Percentiles rank a stretch among this genome's conserved stretches.
These are phyloP conservation scores for Harpia harpyja DNA, from an alignment of 2,797 vertebrate species.

Conservation along the genomic window DNA sequence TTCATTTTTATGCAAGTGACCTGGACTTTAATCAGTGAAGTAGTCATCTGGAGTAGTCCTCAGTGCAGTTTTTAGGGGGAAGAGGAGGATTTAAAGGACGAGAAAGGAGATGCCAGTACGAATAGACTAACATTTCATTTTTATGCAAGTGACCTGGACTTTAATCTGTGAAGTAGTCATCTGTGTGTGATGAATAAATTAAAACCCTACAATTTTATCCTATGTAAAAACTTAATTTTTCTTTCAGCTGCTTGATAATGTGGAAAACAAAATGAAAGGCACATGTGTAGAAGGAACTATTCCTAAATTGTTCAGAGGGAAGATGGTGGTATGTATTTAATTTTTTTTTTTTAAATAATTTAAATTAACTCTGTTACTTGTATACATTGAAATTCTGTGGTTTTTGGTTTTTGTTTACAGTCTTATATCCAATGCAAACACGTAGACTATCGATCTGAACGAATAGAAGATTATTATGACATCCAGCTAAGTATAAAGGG, in stretches of 20 bases:
- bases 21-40: not conserved
- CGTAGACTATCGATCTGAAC: constrained; percentile 96
- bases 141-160: not conserved
- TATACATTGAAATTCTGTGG: not conserved
- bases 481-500: constrained; percentile 99
- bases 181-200: not conserved
- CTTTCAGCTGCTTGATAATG: constrained; percentile 95
- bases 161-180: not conserved
- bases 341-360: not conserved
- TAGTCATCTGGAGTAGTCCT: not conserved
- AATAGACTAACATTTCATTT: not conserved
- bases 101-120: not conserved
- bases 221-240: not conserved
- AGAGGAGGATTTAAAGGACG: not conserved
- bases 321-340: constrained; percentile 94
- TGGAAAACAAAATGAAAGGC: constrained; percentile 99
- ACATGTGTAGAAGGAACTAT: constrained; percentile 99
- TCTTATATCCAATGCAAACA: constrained; percentile 99
- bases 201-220: not conserved
- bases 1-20: not conserved
- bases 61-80: not conserved
- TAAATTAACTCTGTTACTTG: not conserved
- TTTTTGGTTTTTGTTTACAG: constrained; percentile 65
- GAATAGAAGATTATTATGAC: constrained; percentile 99
- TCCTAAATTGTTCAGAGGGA: constrained; percentile 97